Percentiles rank a stretch among this genome's conserved stretches.
Conservation (phyloP, 2,113 vertebrate species). For the Gymnogyps californianus region DNA sequence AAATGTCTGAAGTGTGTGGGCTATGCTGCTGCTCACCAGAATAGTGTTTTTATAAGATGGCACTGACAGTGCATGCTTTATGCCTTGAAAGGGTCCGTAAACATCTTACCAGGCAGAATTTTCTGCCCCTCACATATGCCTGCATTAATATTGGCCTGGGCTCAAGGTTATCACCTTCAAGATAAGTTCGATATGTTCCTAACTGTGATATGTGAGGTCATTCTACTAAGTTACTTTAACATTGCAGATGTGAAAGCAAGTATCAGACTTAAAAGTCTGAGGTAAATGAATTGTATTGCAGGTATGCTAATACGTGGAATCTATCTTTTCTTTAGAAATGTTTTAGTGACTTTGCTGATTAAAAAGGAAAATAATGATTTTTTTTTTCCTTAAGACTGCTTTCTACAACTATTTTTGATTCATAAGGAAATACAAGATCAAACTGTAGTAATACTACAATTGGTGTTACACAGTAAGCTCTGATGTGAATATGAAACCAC, state of each 20-base stretch:
- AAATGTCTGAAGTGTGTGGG: neutral
- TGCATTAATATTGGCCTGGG: neutral
- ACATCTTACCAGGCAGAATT: neutral
- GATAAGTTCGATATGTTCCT: neutral
- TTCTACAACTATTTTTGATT: neutral
- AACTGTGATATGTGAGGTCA: neutral
- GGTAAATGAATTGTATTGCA: rapidly evolving
- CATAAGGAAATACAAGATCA: neutral
- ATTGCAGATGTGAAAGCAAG: neutral
- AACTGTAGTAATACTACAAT: neutral
- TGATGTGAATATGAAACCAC: neutral
- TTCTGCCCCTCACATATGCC: neutral
- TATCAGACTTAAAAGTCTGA: neutral
- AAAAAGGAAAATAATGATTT: neutral
- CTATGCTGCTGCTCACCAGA: neutral
- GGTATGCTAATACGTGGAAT: neutral
- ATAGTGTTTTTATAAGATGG: neutral
- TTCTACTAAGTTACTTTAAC: neutral
- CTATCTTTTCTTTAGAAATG: neutral
- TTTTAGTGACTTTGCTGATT: neutral
- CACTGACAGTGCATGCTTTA: neutral
- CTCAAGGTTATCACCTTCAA: neutral
- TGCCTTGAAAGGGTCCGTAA: neutral
- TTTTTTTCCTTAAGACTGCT: neutral
- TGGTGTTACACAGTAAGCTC: neutral